phyloP scores from a whole-genome alignment of 2,113 vertebrate species.

The Collichthys lucidus region DNA sequence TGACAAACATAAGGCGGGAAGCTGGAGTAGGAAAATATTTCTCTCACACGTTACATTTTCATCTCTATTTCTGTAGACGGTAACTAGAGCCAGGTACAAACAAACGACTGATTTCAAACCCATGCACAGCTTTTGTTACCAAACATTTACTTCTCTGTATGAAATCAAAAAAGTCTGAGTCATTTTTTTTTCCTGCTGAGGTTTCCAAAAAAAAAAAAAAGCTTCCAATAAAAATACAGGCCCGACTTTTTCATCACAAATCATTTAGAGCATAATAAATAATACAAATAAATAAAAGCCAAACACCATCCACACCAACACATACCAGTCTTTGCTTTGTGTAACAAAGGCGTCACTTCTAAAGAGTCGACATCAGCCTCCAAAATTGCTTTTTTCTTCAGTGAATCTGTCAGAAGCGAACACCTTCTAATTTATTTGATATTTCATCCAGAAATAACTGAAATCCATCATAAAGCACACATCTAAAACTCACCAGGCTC shows the following conservation, averaged over 20 bases:
- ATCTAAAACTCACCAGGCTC: constrained; percentile 1
- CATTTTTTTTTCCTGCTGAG: neutral
- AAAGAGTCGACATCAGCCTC: neutral
- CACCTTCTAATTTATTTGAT: constrained; percentile 14
- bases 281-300: neutral
- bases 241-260: neutral
- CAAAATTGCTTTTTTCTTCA: neutral
- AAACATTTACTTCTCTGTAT: neutral
- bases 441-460: neutral
- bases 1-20: too few relatives aligned
- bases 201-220: neutral
- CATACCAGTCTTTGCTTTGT: neutral
- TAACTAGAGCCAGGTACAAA: neutral
- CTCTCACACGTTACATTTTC: too few relatives aligned
- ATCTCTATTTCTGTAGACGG: neutral
- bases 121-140: neutral
- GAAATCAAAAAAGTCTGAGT: neutral
- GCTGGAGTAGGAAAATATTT: too few relatives aligned
- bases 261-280: neutral
- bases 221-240: neutral
- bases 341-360: neutral
- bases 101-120: constrained; percentile 23
- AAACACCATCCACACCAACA: neutral
- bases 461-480: constrained; percentile 10
- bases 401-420: constrained; percentile 1